These are phyloP conservation scores for Andrena marginata DNA, from an alignment of 2,888 invertebrate species.

Conservation along the genomic window DNA sequence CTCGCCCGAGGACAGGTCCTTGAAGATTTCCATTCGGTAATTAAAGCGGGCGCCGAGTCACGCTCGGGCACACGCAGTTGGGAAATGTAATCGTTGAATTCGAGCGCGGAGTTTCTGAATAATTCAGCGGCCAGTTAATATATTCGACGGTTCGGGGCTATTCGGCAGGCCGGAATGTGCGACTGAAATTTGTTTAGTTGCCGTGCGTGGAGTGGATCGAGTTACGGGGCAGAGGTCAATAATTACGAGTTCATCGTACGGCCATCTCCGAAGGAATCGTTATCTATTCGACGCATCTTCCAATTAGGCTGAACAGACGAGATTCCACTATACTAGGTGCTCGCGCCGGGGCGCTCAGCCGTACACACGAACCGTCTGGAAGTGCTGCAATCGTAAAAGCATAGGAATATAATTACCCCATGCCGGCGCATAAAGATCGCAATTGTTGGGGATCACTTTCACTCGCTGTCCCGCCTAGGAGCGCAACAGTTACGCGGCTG, in stretches of 20 bases:
- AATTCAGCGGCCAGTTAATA: not conserved
- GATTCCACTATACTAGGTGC: constrained; percentile 14
- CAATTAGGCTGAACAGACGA: constrained; percentile 21
- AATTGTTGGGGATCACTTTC: constrained; percentile 48
- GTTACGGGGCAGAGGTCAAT: not conserved
- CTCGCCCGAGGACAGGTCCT: constrained; percentile 1
- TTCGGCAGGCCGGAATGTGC: no score
- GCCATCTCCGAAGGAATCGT: not conserved
- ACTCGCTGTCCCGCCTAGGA: not conserved
- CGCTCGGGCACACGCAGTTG: no score
- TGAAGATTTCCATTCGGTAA: constrained; percentile 16
- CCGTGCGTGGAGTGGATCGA: not conserved
- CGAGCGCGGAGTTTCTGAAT: not conserved
- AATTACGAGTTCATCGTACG: constrained; percentile 15
- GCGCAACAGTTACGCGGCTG: not conserved
- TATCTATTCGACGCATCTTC: constrained; percentile 5
- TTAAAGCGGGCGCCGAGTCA: constrained; percentile 11
- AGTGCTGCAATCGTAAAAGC: constrained; percentile 14
- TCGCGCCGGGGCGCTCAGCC: no score
- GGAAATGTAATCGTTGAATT: not conserved
- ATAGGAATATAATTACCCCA: constrained; percentile 10
- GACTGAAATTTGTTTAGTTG: no score
- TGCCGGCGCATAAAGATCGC: constrained; percentile 17
- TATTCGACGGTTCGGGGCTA: not conserved
- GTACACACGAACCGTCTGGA: not conserved